Evolutionary conservation across 2,113 vertebrate species (phyloP).

Genomic region (Geothlypis trichas): DNA sequence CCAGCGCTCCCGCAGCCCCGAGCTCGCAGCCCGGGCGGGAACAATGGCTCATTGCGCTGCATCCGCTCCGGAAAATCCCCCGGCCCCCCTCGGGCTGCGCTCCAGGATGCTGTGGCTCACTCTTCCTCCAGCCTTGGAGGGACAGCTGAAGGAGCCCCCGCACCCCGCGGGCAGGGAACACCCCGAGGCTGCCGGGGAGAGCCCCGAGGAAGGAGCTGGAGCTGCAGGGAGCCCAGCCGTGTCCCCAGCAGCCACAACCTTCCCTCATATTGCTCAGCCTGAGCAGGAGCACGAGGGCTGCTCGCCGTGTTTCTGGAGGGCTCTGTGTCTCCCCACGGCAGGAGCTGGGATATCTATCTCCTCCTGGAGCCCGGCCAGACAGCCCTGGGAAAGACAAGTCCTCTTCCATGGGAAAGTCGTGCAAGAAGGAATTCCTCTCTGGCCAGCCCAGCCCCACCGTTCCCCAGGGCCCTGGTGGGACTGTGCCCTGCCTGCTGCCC

Average conservation of each 20-base stretch:
- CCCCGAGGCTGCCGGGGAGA: background rate
- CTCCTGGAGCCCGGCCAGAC: slow-evolving; percentile 37
- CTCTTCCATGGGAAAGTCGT: slow-evolving; percentile 55
- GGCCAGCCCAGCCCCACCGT: background rate
- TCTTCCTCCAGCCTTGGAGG: slow-evolving; percentile 12
- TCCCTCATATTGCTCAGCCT: background rate
- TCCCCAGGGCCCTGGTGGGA: background rate
- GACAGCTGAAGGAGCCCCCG: background rate
- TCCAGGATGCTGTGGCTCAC: background rate
- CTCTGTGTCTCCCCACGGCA: background rate
- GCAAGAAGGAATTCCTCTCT: slow-evolving; percentile 7
- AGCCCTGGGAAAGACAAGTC: slow-evolving; percentile 47
- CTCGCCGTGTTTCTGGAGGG: background rate
- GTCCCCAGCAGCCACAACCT: background rate
- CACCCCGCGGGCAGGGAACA: background rate
- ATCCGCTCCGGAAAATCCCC: slow-evolving; percentile 3
- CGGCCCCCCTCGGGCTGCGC: background rate
- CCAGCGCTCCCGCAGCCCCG: rapidly evolving
- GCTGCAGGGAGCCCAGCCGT: background rate
- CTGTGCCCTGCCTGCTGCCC: background rate
- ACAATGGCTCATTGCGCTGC: background rate
- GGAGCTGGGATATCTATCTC: background rate
- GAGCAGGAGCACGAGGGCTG: background rate
- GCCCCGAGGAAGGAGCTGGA: rapidly evolving
- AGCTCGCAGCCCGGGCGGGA: background rate